These are phyloP conservation scores for Trypoxylus dichotomus DNA, from an alignment of 1,140 invertebrate genomes.

Conservation along the genomic window DNA sequence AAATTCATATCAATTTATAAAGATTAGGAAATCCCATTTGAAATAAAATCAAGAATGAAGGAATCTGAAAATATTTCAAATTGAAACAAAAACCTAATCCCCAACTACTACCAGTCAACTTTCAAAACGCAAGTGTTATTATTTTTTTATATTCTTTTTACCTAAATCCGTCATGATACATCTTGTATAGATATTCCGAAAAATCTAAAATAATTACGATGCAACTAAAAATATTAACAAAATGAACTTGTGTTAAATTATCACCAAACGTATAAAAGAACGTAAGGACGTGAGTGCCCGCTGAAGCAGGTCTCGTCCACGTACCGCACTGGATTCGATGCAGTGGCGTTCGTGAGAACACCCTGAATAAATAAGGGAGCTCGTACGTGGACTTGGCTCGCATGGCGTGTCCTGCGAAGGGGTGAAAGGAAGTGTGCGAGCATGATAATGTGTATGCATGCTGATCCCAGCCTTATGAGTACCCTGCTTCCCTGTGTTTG, in stretches of 20 bases:
- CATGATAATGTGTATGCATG: constrained; percentile 43
- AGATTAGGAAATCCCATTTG: too few species aligned
- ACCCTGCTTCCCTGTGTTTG: constrained; percentile 68
- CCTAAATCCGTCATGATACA: too few species aligned
- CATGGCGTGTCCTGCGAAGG: neutral
- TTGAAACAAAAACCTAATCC: too few species aligned
- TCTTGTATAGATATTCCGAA: neutral
- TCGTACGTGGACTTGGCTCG: constrained; percentile 15
- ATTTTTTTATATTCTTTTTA: too few species aligned
- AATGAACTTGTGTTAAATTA: constrained; percentile 38
- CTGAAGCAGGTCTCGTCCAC: constrained; percentile 29
- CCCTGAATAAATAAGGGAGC: neutral
- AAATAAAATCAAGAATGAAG: too few species aligned
- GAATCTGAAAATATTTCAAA: too few species aligned
- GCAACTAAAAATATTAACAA: neutral
- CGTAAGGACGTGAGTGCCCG: constrained; percentile 36
- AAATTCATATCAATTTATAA: too few species aligned
- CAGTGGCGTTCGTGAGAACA: neutral
- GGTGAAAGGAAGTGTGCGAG: constrained; percentile 29
- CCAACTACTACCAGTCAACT: too few species aligned
- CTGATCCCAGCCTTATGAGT: constrained; percentile 49
- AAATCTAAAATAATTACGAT: neutral
- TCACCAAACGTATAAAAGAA: constrained; percentile 39
- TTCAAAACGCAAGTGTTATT: too few species aligned
- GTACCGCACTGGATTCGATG: neutral